phyloP scores from a whole-genome alignment of 2,797 vertebrate species.

The Limnodromus scolopaceus region DNA sequence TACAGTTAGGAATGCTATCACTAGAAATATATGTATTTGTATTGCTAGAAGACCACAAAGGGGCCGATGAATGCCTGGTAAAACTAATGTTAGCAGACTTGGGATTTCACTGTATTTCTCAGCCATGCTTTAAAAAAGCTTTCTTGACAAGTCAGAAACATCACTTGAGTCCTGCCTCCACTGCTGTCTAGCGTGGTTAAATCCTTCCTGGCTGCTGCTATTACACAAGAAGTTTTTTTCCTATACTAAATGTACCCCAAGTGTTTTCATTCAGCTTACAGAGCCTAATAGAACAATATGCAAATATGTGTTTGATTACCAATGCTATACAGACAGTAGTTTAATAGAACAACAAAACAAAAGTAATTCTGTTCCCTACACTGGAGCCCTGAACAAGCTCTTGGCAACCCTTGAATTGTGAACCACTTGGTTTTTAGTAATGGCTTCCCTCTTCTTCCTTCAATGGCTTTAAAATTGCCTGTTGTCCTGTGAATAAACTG shows the following conservation, averaged over 20 bases:
- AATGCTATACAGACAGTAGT: background rate
- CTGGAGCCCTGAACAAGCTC: background rate
- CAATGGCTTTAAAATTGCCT: background rate
- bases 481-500: background rate
- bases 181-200: background rate
- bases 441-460: background rate
- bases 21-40: background rate
- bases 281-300: background rate
- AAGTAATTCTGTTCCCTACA: background rate
- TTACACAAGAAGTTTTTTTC: background rate
- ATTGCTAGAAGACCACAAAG: background rate
- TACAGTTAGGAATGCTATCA: background rate
- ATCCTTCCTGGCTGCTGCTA: background rate
- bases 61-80: background rate
- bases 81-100: background rate
- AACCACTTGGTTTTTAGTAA: background rate
- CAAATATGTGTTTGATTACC: background rate
- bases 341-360: background rate
- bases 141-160: background rate
- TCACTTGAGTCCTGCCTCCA: background rate
- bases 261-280: background rate
- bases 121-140: background rate
- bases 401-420: background rate
- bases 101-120: background rate
- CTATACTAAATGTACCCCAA: background rate